Percentiles rank a stretch among this genome's conserved stretches.
These are phyloP conservation scores for Phalacrocorax aristotelis DNA, from an alignment of 2,113 vertebrate genomes.

Conservation along the genomic window DNA sequence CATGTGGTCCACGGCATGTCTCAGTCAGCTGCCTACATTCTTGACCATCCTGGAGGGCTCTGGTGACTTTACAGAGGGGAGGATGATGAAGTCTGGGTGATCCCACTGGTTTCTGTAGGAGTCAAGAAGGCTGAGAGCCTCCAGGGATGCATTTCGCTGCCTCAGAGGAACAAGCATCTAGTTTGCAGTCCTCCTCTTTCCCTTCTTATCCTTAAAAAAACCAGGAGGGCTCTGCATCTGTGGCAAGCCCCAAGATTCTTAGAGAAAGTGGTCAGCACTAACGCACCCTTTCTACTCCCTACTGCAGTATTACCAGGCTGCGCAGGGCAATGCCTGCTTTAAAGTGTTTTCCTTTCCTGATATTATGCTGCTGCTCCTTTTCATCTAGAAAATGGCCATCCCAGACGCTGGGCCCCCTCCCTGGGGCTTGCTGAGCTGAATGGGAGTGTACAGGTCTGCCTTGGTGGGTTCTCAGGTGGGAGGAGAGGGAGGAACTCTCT, in stretches of 20 bases:
- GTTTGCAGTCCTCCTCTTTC: background rate
- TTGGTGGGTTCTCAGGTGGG: background rate
- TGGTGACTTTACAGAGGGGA: background rate
- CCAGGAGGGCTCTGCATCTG: background rate
- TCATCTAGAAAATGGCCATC: background rate
- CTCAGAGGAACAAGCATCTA: background rate
- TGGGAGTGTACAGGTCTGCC: background rate
- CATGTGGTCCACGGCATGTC: background rate
- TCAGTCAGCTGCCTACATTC: background rate
- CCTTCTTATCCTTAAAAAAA: background rate
- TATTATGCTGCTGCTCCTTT: conserved; percentile 27
- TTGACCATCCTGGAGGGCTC: background rate
- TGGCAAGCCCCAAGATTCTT: background rate
- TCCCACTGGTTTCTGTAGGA: background rate
- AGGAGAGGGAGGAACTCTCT: background rate
- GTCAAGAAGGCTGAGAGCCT: background rate
- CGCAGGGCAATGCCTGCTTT: background rate
- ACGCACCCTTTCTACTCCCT: background rate
- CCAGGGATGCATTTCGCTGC: background rate
- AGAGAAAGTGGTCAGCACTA: background rate
- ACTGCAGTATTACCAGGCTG: conserved; percentile 51
- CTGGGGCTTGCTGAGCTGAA: background rate
- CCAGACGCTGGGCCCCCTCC: background rate
- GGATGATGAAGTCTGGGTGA: background rate
- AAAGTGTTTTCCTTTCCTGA: background rate